phyloP scores from a whole-genome alignment of 2,888 invertebrate species.

The Drosophila recens region DNA sequence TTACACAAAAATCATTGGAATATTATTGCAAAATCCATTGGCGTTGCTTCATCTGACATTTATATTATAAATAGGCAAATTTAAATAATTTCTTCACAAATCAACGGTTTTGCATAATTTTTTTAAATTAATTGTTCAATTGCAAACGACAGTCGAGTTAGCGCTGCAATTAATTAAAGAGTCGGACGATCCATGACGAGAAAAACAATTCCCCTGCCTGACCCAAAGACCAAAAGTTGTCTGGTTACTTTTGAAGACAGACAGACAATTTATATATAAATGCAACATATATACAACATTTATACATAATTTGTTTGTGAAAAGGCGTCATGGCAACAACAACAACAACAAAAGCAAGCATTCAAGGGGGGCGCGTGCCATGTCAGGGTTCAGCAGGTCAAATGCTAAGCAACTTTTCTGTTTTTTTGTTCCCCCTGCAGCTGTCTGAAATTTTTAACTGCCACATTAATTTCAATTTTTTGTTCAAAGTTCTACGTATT shows the following conservation, averaged over 20 bases:
- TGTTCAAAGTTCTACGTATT: constrained; percentile 12
- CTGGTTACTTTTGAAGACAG: constrained; percentile 44
- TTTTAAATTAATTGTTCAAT: constrained; percentile 36
- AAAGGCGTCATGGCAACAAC: constrained; percentile 62
- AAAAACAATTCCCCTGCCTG: constrained; percentile 21
- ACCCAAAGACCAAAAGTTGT: constrained; percentile 52
- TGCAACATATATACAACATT: constrained; percentile 24
- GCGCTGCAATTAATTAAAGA: constrained; percentile 46
- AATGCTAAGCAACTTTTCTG: constrained; percentile 27
- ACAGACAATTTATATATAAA: constrained; percentile 2
- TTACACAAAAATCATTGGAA: background rate
- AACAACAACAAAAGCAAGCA: constrained; percentile 14
- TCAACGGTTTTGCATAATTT: constrained; percentile 10
- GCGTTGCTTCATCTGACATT: background rate
- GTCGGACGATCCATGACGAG: constrained; percentile 13
- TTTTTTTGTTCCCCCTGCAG: constrained; percentile 1
- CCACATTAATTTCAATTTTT: constrained; percentile 56
- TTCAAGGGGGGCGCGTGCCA: constrained; percentile 24
- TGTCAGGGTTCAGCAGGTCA: constrained; percentile 59
- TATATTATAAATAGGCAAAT: background rate
- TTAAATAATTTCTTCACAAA: constrained; percentile 1
- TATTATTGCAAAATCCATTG: no score
- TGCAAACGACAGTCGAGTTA: constrained; percentile 32
- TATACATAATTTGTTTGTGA: constrained; percentile 57
- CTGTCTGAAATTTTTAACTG: constrained; percentile 42